Evolutionary conservation across 37 sponge, comb jelly and placozoan species (phyloP), one percentile per base, ranked within the genome.

Genomic region (Eunapius fragilis): DNA sequence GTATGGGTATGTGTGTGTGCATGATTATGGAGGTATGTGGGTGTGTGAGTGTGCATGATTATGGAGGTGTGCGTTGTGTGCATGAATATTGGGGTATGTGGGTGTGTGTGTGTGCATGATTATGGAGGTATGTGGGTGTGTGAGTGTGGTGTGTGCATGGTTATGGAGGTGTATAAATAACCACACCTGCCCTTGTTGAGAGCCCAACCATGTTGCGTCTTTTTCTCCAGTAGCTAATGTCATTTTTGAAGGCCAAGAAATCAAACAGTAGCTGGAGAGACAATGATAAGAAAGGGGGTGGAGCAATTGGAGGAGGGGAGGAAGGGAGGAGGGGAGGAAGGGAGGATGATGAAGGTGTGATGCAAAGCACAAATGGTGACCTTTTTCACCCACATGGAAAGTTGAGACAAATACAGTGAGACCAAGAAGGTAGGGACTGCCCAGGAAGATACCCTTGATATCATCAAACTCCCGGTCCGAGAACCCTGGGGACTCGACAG

Each of bases 221-320:
- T 14, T 69, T 68, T 50, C 87, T 91, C 98, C 98, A 97, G 83
- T 90, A 97, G 22, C 28, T 36, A 32, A 97, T 89, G 77, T 97
- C 98, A 82, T 97, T 95, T 75, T 97, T 97, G 84, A 97, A 97
- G 71, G 98, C 98, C n/a, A 97, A 87, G 49, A 93, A 92, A 70
- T 97, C 98, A 84, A 97, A 97, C 35, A 97, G 84, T 27, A 97
- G 47, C 94, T 96, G 76, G 31, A 80, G 33, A n/a, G n/a, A 30
- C 14, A 70, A 22, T 14, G 36, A 25, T 31, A 0, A 76, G 47
- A 10, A 3, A 58, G 27, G 26, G n/a, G n/a, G n/a, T n/a, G n/a
- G n/a, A n/a, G n/a, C n/a, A n/a, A n/a, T n/a, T 2, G 47, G 71
- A 41, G 71, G 37, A 2, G 25, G 41, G 71, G 38, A 27, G 37